A percentile compares a stretch with the other conserved stretches of the same genome.
These are phyloP conservation scores for Aphelenchoides bicaudatus DNA, from an alignment of 2,888 invertebrate species.

Conservation along the genomic window DNA sequence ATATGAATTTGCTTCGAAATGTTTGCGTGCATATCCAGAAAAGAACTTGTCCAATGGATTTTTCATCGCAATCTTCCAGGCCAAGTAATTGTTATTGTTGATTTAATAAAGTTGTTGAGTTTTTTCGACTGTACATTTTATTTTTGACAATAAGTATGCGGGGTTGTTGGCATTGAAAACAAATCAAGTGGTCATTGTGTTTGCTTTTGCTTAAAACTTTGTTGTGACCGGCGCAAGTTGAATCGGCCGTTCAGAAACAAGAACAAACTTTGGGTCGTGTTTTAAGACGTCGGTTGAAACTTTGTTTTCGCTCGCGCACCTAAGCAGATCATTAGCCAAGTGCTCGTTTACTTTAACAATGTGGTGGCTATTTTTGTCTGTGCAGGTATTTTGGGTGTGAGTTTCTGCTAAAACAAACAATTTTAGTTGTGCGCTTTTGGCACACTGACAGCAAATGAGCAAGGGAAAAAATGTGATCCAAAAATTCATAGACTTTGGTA, in stretches of 20 bases:
- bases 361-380: background rate
- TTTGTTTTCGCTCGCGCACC: too few relatives aligned
- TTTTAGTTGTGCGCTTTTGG: background rate
- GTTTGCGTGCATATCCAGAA: slow-evolving; percentile 75
- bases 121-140: too few relatives aligned
- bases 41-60: slow-evolving; percentile 83
- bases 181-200: too few relatives aligned
- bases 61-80: slow-evolving; percentile 79
- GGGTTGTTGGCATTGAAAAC: too few relatives aligned
- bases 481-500: slow-evolving; percentile 1
- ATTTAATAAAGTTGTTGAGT: background rate
- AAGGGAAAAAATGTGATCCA: slow-evolving; percentile 4
- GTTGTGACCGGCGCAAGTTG: too few relatives aligned
- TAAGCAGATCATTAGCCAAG: background rate
- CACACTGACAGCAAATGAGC: background rate
- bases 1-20: slow-evolving; percentile 64
- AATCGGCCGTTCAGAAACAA: too few relatives aligned
- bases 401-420: background rate
- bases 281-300: too few relatives aligned
- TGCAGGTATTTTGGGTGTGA: background rate
- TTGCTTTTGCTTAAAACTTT: too few relatives aligned
- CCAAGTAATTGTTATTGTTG: slow-evolving; percentile 1
- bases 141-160: too few relatives aligned
- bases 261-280: too few relatives aligned
- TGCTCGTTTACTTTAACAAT: slow-evolving; percentile 1